Evolutionary conservation across 2,888 invertebrate species (phyloP), one percentile per base, ranked within the genome.

Genomic region (Chrysomela aeneicollis): DNA sequence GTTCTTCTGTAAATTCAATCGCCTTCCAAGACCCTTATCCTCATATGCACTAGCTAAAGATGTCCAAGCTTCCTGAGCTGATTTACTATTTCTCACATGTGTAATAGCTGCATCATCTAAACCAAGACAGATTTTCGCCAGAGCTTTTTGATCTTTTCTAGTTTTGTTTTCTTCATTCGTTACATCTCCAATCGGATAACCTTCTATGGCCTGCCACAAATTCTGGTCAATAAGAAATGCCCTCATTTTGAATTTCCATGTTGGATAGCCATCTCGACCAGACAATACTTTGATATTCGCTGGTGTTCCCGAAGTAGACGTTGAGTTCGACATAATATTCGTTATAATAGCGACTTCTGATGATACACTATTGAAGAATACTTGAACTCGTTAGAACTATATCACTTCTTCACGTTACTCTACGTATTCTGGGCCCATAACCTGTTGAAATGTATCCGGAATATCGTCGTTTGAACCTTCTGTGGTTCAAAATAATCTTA

Each of bases 21-120:
- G n/a, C n/a, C 37, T 55, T n/a, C 37, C 2, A 19, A 37, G 17
- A 17, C 4, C 55, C 19, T 4, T 55, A 37, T 57, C 57, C 22
- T 42, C 42, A 46, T 42, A 46, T 46, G 8, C 42, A 8, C 21
- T 21, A 42, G 55, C 46, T 21, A 42, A 21, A 10, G 6, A 1
- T 19, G 9, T 12, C n/a, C 42, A 55, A 18, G 21, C 55, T 42
- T 55, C 42, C 18, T 19, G 2, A 21, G 55, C 35, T 55, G 55
- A 18, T 46, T 46, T 42, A 21, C 46, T 42, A 37, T 42, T 57
- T 47, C 22, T 47, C 6, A 58, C 58, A 46, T 46, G 46, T 21
- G 30, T 46, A 9, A 57, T 37, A 22, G 47, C 47, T 19, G 58
- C n/a, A 15, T 46, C 47, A 22, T 46, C 30, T 1, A 15, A 8